Conservation (phyloP, 2,888 invertebrate genomes). For the Mythimna ferrago region DNA sequence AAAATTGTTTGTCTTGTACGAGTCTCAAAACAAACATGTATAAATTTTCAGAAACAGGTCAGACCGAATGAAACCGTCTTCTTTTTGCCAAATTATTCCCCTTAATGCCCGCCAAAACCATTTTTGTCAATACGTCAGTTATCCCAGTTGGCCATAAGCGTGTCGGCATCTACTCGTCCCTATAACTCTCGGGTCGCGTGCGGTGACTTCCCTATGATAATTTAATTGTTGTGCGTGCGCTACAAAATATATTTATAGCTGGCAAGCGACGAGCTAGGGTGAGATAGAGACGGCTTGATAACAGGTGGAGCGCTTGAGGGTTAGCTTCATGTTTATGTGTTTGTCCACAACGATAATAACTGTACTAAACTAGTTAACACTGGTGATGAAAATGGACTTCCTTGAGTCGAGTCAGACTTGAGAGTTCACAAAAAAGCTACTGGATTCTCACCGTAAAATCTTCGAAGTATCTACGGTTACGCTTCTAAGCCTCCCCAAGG, state of each 20-base stretch:
- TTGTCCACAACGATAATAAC: constrained; percentile 14
- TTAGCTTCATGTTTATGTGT: constrained; percentile 31
- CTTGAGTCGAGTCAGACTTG: not conserved
- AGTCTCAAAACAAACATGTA: no score
- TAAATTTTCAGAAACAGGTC: not conserved
- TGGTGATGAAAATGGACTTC: not conserved
- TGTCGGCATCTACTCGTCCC: constrained; percentile 69
- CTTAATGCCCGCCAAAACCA: not conserved
- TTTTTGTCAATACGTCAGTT: constrained; percentile 52
- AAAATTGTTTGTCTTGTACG: no score
- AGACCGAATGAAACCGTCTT: not conserved
- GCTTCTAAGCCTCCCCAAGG: no score
- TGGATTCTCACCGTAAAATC: no score
- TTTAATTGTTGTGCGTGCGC: constrained; percentile 89
- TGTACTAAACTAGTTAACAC: constrained; percentile 23
- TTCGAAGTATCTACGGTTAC: no score
- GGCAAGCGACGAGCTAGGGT: constrained; percentile 56
- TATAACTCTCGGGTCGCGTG: constrained; percentile 87
- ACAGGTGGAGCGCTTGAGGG: constrained; percentile 43
- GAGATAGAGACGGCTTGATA: constrained; percentile 62
- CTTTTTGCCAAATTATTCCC: not conserved
- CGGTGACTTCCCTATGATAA: constrained; percentile 88
- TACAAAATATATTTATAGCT: constrained; percentile 79
- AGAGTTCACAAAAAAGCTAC: no score
- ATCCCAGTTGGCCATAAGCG: constrained; percentile 45